Evolutionary conservation across 2,888 invertebrate species (phyloP), one percentile per base, ranked within the genome.

Genomic region (Caenorhabditis sulstoni): DNA sequence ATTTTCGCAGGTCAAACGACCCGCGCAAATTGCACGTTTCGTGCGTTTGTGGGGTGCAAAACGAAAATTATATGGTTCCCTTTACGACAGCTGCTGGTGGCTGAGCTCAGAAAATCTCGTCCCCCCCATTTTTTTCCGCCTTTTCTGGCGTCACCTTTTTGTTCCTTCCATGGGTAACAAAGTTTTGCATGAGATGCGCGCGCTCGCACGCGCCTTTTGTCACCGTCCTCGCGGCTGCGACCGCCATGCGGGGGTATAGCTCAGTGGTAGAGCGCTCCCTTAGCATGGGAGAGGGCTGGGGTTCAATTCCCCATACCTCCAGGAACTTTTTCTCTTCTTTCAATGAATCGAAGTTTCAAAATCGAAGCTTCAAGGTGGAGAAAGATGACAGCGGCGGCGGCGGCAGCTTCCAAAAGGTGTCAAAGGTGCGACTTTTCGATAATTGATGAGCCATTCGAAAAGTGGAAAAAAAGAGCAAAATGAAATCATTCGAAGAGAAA

Each of bases 261-360:
- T 85, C 85, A 85, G 85, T 82, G 85, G 83, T 85, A 85, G 85
- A 83, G 85, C 85, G 85, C 85, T 85, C 83, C 82, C 83, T 85
- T 85, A 85, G 85, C 84, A 85, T 85, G 85, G 82, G 85, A 85
- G 83, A 85, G 81, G 83, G 78, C 85, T 85, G 85, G 85, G 83
- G 83, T 85, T 85, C 83, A 82, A 84, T 84, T 84, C 84, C 84
- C 84, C 75, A 84, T 84, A 81, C 79, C 81, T 84, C 83, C 83
- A 83, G 53, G 64, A 41, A 77, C 16, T 47, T 47, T 47, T 47
- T 47, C 9, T 47, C 11, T 41, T 41, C 41, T 47, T 47, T 39
- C 16, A 23, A 14, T 41, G 70, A 37, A n/a, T n/a, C n/a, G n/a
- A n/a, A n/a, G n/a, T n/a, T n/a, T n/a, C n/a, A n/a, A n/a, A n/a